A percentile compares a stretch with the other conserved stretches of the same genome.
Evolutionary conservation across 37 sponge, comb jelly and placozoan species (phyloP).

Genomic region (Geodia barretti): DNA sequence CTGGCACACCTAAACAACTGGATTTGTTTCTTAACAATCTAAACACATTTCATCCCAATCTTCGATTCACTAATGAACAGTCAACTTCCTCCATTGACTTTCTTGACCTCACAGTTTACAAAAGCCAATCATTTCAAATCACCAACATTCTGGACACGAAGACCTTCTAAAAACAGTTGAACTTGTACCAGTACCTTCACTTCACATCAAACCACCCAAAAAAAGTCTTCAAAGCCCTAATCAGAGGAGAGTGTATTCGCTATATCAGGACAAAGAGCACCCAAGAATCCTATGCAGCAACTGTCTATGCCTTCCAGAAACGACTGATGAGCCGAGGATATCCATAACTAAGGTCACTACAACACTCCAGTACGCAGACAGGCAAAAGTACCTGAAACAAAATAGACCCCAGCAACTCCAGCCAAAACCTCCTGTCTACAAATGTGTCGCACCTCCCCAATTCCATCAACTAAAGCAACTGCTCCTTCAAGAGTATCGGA

Average conservation of each 20-base stretch:
- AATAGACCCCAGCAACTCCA: too few species aligned
- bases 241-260: constrained; percentile 20
- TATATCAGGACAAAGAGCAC: constrained; percentile 18
- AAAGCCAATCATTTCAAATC: not conserved
- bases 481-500: constrained; percentile 1
- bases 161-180: constrained; percentile 20
- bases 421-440: not conserved
- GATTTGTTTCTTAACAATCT: not conserved
- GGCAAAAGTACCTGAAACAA: not conserved
- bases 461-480: constrained; percentile 3
- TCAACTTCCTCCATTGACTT: not conserved
- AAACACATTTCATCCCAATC: constrained; percentile 11
- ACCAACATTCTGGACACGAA: not conserved
- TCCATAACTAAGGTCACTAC: constrained; percentile 3
- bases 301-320: not conserved
- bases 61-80: not conserved
- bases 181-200: constrained; percentile 35
- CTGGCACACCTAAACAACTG: not conserved
- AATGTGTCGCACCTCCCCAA: constrained; percentile 31
- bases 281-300: not conserved
- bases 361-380: not conserved
- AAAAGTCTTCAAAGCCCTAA: constrained; percentile 12
- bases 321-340: constrained; percentile 12
- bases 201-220: constrained; percentile 19
- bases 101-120: constrained; percentile 23